Evolutionary conservation across 2,888 invertebrate species (phyloP), one percentile per base, ranked within the genome.

Genomic region (Anodontia alba): DNA sequence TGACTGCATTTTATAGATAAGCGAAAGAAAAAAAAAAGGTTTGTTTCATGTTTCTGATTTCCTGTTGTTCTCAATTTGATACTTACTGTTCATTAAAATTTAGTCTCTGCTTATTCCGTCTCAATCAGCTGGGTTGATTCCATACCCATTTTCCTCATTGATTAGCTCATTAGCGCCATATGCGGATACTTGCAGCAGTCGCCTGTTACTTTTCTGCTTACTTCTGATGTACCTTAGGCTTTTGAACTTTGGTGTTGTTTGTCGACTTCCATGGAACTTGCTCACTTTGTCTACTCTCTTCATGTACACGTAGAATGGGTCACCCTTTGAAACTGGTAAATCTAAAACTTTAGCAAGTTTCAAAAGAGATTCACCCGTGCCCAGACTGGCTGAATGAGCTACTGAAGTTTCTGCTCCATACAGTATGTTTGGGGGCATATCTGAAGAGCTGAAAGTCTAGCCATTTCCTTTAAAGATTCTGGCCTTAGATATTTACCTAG

Each of bases 381-480:
- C 71, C 20, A 49, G 36, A 20, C 70, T 70, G 3, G 46, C 70
- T 17, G 67, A 67, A 51, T 77, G 77, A 0, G 62, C 49, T 0
- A 71, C 72, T 20, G 67, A 77, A 72, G 49, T 77, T 77, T 33
- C 77, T 71, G 26, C 51, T 78, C 68, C 73, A 78, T 7, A 49
- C 51, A 2, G 73, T 78, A 46, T 57, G 66, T 46, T 78, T 78
- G 15, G 68, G 68, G 15, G 57, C 68, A 42, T 20, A 73, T 54
- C 62, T 67, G 38, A 78, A 69, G 12, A 68, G 46, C 12, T 51
- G 73, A 46, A 1, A 73, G 67, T 36, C 31, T 62, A 17, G 36
- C 10, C 43, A 77, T 77, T 23, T 71, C 51, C 17, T 77, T 29
- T 51, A 70, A 17, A 20, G 49, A 43, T 1, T 5, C 20, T 20